Evolutionary conservation across 1,140 invertebrate genomes (phyloP), one percentile per base, ranked within the genome.

Genomic region (Sycobia sp.): DNA sequence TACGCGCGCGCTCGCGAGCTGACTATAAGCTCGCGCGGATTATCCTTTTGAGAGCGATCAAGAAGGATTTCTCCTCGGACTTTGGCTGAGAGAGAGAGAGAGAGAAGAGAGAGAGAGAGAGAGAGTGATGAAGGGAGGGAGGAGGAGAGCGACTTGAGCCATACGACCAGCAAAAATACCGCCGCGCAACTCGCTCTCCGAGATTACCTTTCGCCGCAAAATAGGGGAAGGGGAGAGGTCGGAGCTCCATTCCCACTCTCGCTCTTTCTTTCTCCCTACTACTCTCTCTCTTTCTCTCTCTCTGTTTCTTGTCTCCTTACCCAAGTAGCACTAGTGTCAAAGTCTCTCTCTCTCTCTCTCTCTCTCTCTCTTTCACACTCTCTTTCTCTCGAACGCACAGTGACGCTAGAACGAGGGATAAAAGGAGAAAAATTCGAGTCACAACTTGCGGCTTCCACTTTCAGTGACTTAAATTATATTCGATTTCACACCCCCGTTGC

Each of bases 401-500:
- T n/a, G n/a, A n/a, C n/a, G n/a, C n/a, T n/a, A n/a, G n/a, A n/a
- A n/a, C n/a, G 13, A 46, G 43, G 22, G 9, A n/a, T n/a, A 41
- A 41, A 41, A 23, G 22, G 16, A 27, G 16, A 47, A 27, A 47
- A 47, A 25, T 9, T 14, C 22, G 13, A 2, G 46, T 14, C 22
- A 11, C 49, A 51, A 14, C 32, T 51, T 51, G 32, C 20, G 32
- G 14, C 32, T 51, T 44, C 41, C 49, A 36, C 49, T 44, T 44
- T 18, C 46, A 47, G n/a, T n/a, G 13, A 47, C 46, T 54, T 41
- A 34, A 41, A 54, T 41, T 54, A 41, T 38, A 54, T 41, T 27
- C 51, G 51, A 60, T 50, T 43, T 38, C 36, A 39, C 38, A 44
- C 32, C 16, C 8, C 9, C 41, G 32, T 22, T 27, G 34, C 20